A percentile compares a stretch with the other conserved stretches of the same genome.
phyloP scores from a whole-genome alignment of 2,797 vertebrate genomes.

The Sandelia bainsii region DNA sequence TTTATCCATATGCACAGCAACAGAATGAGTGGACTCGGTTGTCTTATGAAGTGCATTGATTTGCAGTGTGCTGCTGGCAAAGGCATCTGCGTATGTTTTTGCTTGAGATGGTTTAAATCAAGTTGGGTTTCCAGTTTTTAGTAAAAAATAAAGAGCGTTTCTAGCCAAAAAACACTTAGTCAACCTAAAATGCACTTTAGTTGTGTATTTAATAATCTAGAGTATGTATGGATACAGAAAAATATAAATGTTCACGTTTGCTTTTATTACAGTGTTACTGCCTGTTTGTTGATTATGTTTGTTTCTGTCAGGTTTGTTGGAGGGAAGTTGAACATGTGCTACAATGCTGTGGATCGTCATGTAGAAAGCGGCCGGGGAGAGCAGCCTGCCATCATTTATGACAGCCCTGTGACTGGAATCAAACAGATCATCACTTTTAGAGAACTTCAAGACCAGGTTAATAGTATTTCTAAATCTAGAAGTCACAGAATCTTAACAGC shows the following conservation, averaged over 20 bases:
- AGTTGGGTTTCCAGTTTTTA: not conserved
- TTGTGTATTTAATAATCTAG: not conserved
- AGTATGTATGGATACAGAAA: not conserved
- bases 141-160: accelerated
- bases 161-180: not conserved
- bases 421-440: conserved; percentile 90
- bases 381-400: conserved; percentile 92
- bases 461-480: not conserved
- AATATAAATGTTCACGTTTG: not conserved
- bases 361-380: conserved; percentile 90
- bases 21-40: conserved; percentile 10
- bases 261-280: not conserved
- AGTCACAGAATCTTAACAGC: not conserved
- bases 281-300: conserved; percentile 26
- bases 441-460: conserved; percentile 92
- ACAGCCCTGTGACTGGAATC: conserved; percentile 94
- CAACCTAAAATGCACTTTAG: not conserved
- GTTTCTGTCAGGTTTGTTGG: conserved; percentile 89
- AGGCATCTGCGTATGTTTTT: conserved; percentile 3
- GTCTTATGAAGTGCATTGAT: conserved; percentile 38
- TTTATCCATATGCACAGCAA: conserved; percentile 40
- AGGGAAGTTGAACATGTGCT: conserved; percentile 94
- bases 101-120: not conserved
- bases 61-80: conserved; percentile 16
- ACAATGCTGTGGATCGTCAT: conserved; percentile 94